These are phyloP conservation scores for Nomada goodeniana DNA, from an alignment of 2,888 invertebrate genomes.

Conservation along the genomic window DNA sequence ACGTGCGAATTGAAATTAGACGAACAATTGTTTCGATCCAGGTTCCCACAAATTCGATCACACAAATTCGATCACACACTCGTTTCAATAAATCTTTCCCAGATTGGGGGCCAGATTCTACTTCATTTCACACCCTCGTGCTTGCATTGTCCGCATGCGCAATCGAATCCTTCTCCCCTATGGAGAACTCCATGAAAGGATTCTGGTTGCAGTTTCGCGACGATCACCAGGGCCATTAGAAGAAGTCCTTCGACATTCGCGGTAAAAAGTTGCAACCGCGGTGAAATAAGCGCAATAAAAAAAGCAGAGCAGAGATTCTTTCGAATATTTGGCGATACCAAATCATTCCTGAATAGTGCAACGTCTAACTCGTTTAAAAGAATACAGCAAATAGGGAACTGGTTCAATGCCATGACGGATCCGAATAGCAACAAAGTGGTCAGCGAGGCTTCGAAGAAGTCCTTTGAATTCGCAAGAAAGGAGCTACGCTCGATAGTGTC, in stretches of 20 bases:
- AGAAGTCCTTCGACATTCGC: not conserved
- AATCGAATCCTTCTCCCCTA: conserved; percentile 66
- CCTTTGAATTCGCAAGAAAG: conserved; percentile 70
- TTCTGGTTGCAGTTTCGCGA: conserved; percentile 57
- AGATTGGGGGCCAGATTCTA: conserved; percentile 50
- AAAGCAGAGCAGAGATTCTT: too few relatives aligned
- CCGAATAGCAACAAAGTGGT: conserved; percentile 49
- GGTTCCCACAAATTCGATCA: not conserved
- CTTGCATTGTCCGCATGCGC: conserved; percentile 71
- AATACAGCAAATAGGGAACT: not conserved
- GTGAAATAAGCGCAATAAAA: too few relatives aligned
- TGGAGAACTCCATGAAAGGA: conserved; percentile 54
- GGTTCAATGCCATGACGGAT: conserved; percentile 67
- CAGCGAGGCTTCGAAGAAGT: conserved; percentile 55
- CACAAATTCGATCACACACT: conserved; percentile 17
- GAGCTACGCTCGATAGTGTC: conserved; percentile 71
- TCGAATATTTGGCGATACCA: not conserved
- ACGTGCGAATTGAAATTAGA: not conserved
- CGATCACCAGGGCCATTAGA: conserved; percentile 53
- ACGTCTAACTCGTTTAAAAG: not conserved
- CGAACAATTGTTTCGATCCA: conserved; percentile 9
- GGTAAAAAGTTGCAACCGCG: not conserved
- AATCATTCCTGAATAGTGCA: too few relatives aligned
- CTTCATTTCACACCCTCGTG: conserved; percentile 78
- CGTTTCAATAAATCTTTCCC: conserved; percentile 60